Evolutionary conservation across 2,113 vertebrate genomes (phyloP).

Genomic region (Actenoides lindsayi): DNA sequence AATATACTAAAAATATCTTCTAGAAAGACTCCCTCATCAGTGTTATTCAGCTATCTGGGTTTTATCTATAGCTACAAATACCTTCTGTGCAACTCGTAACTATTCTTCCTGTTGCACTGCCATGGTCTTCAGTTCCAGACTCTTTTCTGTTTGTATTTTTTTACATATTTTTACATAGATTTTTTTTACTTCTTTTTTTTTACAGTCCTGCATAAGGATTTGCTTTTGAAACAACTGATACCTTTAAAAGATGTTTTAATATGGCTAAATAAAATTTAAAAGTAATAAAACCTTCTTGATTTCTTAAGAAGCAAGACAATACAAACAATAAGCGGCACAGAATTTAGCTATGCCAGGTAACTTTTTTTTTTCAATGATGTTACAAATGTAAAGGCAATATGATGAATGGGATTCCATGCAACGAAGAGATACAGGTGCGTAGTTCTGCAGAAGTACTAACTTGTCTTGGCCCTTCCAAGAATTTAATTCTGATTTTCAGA

Average conservation of each 20-base stretch:
- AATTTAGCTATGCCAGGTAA: neutral
- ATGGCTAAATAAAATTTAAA: neutral
- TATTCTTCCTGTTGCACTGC: neutral
- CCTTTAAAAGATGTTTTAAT: neutral
- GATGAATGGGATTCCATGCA: neutral
- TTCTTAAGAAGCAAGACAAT: neutral
- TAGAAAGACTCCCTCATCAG: neutral
- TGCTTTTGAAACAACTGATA: neutral
- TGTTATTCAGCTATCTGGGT: neutral
- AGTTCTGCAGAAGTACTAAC: neutral
- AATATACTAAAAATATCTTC: neutral
- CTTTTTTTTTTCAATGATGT: neutral
- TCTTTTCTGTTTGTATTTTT: neutral
- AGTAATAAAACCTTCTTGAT: neutral
- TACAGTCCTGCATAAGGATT: neutral
- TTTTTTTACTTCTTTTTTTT: neutral
- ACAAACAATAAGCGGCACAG: neutral
- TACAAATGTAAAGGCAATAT: neutral
- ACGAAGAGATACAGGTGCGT: neutral
- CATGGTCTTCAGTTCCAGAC: neutral
- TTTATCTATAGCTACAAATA: neutral
- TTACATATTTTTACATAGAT: too few relatives aligned
- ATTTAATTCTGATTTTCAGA: constrained; percentile 13
- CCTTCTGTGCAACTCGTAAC: neutral
- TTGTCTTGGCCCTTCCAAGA: neutral